These are phyloP conservation scores for Sarcoramphus papa DNA, from an alignment of 2,797 vertebrate genomes.

Conservation along the genomic window DNA sequence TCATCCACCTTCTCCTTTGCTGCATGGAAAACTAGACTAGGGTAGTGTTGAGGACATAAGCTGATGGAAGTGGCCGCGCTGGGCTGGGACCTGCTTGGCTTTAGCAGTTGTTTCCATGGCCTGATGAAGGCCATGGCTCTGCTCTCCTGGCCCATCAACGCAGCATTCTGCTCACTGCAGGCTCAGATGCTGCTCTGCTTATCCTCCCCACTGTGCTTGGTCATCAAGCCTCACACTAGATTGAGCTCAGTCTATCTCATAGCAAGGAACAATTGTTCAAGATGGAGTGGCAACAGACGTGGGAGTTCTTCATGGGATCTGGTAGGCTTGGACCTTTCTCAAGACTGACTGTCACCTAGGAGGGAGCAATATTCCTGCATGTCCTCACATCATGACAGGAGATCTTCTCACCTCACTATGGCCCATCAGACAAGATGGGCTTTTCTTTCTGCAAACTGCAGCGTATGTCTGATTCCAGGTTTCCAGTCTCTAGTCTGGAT, in stretches of 20 bases:
- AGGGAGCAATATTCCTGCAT: background rate
- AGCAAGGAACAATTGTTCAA: background rate
- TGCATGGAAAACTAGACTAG: background rate
- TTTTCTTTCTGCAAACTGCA: background rate
- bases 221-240: background rate
- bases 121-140: background rate
- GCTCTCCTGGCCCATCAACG: background rate
- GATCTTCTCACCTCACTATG: background rate
- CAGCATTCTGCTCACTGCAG: background rate
- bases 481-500: background rate
- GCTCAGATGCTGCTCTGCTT: background rate
- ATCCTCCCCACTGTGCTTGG: background rate
- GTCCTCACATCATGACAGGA: accelerated
- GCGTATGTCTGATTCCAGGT: accelerated
- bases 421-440: background rate
- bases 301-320: background rate
- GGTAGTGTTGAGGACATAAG: background rate
- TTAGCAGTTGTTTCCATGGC: background rate
- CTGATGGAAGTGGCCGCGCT: background rate
- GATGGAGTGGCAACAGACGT: accelerated
- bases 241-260: background rate
- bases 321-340: background rate
- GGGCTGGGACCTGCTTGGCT: background rate
- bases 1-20: background rate
- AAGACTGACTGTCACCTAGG: background rate